Conservation (phyloP, 2,888 invertebrate genomes). For the Lasioglossum morio region DNA sequence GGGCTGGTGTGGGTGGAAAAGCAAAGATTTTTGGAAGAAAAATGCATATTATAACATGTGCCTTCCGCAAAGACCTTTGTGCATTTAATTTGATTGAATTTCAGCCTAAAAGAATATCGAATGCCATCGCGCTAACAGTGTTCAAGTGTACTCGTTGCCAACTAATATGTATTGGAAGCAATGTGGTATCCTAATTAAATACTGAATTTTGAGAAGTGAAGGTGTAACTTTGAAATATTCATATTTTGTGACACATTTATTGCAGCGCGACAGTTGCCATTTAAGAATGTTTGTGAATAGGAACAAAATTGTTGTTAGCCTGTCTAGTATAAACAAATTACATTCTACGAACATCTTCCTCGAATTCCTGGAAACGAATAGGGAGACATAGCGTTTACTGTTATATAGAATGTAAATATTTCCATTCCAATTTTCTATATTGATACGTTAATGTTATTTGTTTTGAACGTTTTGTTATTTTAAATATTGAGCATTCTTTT, state of each 20-base stretch:
- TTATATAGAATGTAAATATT: conserved; percentile 16
- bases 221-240: conserved; percentile 17
- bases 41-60: conserved; percentile 98
- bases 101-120: conserved; percentile 11
- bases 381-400: conserved; percentile 4
- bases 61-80: conserved; percentile 90
- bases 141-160: conserved; percentile 24
- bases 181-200: conserved; percentile 24
- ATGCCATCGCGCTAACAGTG: conserved; percentile 19
- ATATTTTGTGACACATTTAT: conserved; percentile 36
- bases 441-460: conserved; percentile 10
- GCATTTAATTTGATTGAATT: conserved; percentile 54
- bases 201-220: conserved; percentile 18
- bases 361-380: conserved; percentile 14
- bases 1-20: conserved; percentile 99
- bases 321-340: conserved; percentile 18
- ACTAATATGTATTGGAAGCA: conserved; percentile 19
- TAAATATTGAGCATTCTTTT: conserved; percentile 10
- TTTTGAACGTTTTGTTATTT: conserved; percentile 1
- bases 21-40: conserved; percentile 96
- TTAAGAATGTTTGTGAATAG: conserved; percentile 7
- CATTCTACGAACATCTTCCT: conserved; percentile 23
- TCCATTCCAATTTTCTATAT: conserved; percentile 43
- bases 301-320: conserved; percentile 18
- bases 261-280: conserved; percentile 8